A percentile compares a stretch with the other conserved stretches of the same genome.
These are phyloP conservation scores for Chionomys nivalis DNA, from an alignment of 2,113 vertebrate genomes.

Conservation along the genomic window DNA sequence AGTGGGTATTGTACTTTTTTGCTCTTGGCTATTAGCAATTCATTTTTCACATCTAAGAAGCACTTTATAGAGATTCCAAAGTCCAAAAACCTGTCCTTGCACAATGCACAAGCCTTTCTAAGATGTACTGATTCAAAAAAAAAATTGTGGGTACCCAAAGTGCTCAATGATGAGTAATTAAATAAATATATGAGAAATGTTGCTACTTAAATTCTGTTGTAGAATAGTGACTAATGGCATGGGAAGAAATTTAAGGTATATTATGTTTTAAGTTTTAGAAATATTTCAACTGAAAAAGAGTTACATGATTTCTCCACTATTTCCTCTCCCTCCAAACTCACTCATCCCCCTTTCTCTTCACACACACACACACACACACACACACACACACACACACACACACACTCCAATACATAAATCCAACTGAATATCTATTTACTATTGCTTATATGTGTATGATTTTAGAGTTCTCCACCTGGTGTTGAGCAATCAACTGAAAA, in stretches of 20 bases:
- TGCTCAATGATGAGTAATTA: too few species aligned
- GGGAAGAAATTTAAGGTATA: neutral
- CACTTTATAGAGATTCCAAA: too few species aligned
- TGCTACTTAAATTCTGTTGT: neutral
- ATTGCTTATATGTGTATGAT: neutral
- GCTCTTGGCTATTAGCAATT: too few species aligned
- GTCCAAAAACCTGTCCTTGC: too few species aligned
- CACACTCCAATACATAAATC: neutral
- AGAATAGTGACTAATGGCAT: neutral
- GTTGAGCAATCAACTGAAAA: neutral
- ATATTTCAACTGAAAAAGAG: neutral
- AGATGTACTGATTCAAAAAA: too few species aligned
- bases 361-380: neutral
- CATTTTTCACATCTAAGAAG: too few species aligned
- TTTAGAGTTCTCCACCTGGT: neutral
- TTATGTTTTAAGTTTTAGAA: neutral
- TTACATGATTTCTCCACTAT: neutral
- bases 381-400: neutral
- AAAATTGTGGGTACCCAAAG: neutral
- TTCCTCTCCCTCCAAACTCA: neutral
- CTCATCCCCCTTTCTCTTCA: neutral
- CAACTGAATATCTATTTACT: neutral
- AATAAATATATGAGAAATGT: neutral
- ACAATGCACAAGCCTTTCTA: too few species aligned
- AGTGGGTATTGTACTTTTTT: too few species aligned